phyloP scores from a whole-genome alignment of 1,140 invertebrate species.

The Acarapis woodi region DNA sequence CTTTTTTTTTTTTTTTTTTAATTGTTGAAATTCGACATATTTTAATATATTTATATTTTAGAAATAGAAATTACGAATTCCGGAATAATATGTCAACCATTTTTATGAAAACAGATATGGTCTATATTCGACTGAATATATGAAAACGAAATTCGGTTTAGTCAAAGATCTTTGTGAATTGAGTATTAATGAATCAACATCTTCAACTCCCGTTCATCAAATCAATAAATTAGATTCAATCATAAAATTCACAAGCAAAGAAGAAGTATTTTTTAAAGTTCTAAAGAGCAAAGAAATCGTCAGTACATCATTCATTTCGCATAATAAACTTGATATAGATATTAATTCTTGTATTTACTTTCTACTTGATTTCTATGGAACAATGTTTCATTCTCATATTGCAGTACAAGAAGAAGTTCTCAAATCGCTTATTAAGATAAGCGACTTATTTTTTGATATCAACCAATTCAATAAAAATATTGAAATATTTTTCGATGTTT shows the following conservation, averaged over 20 bases:
- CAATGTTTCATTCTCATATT: slow-evolving; percentile 29
- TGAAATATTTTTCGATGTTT: slow-evolving; percentile 29
- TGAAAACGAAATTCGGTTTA: background rate
- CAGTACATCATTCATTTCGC: too few species aligned
- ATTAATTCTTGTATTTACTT: slow-evolving; percentile 59
- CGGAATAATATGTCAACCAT: too few species aligned
- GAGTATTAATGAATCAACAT: too few species aligned
- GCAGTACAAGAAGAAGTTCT: slow-evolving; percentile 32
- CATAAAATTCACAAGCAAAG: too few species aligned
- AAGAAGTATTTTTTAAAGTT: too few species aligned
- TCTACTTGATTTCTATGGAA: slow-evolving; percentile 42
- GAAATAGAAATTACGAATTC: too few species aligned
- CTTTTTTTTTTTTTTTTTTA: background rate
- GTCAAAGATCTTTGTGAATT: background rate
- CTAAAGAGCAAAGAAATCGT: too few species aligned
- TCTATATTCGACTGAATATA: too few species aligned
- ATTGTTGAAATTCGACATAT: background rate
- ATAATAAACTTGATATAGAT: slow-evolving; percentile 32
- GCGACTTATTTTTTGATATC: slow-evolving; percentile 36
- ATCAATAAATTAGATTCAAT: too few species aligned
- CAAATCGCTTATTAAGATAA: slow-evolving; percentile 29
- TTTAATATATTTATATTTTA: too few species aligned
- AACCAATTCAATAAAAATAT: slow-evolving; percentile 41
- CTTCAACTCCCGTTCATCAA: too few species aligned
- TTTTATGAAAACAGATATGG: too few species aligned